Evolutionary conservation across 2,888 invertebrate genomes (phyloP), one percentile per base, ranked within the genome.

Genomic region (Parascotia fuliginaria): DNA sequence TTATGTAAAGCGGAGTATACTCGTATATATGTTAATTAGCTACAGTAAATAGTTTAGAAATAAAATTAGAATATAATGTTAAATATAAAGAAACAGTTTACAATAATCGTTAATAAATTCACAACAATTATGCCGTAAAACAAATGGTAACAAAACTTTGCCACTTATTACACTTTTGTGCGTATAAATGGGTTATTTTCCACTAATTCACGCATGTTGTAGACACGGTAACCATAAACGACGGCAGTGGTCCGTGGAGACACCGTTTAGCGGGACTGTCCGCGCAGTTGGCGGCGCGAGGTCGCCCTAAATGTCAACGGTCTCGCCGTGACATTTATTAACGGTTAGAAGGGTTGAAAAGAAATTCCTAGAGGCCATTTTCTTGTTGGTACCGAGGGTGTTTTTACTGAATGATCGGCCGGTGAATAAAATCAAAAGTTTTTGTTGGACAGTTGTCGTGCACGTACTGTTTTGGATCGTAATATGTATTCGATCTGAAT

Each of bases 321-420:
- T 70, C 57, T 57, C 60, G 62, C 66, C 60, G 62, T 87, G 89
- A 89, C 89, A 87, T 89, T 91, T 91, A 91, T 89, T 88, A 89
- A 88, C 86, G 81, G 75, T 66, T 69, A 64, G 77, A 85, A 85
- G 88, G 88, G 85, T 87, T 84, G 73, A 58, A 67, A 59, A 80
- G 73, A 79, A 81, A 85, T 89, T 85, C 84, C 77, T 77, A 64
- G 74, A 65, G 76, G 77, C 83, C 79, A 81, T 77, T 70, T 79
- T 60, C 63, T 66, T 66, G 60, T 65, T 76, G 77, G 69, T 75
- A 77, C 71, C 73, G 79, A 75, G 76, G 77, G 71, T 66, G 73
- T 52, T 57, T 60, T 55, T 63, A 60, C 66, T 55, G 51, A 60
- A 56, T 63, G 66, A 66, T 66, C 54, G 64, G 60, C 56, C 52